Evolutionary conservation across 2,888 invertebrate species (phyloP), one percentile per base, ranked within the genome.

Genomic region (Thymelicus sylvestris): DNA sequence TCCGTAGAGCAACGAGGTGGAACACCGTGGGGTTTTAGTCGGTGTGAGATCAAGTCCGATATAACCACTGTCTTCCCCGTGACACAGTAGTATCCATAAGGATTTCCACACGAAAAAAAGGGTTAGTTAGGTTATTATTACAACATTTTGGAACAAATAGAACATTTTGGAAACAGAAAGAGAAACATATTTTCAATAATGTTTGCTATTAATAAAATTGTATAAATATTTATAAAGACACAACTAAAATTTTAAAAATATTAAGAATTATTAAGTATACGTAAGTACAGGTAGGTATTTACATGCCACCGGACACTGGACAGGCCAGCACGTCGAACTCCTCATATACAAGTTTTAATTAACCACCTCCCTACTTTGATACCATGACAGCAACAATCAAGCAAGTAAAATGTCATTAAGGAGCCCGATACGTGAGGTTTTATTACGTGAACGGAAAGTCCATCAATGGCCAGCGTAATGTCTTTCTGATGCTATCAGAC

Each of bases 391-490:
- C 86, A 85, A 90, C 88, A 89, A 89, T 89, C 89, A 87, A 83
- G 86, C 87, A 86, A 90, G 86, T 88, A 89, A 88, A 90, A 90
- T 82, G 88, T 89, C 87, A 89, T 89, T 89, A 89, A 83, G 82
- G 81, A 84, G 84, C 83, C 83, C 82, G 85, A 88, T 85, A 86
- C 83, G 82, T 78, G 73, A 50, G 74, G 47, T 57, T 69, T 67
- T 77, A 85, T 85, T 89, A 87, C 80, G 80, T 86, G 72, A 76
- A 52, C 63, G 19, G 59, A 39, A 50, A 60, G 38, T 65, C 50
- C 38, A 52, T 70, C 31, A 15, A 39, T 1, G 6, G 41, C 13
- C 50, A 19, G 24, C n/a, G 6, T 64, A 64, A 50, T n/a, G 24
- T 59, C 70, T 65, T 52, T 6, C n/a, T 50, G 24, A 65, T 69